Percentiles rank a stretch among this genome's conserved stretches.
phyloP scores from a whole-genome alignment of 2,113 vertebrate species.

The Bujurquina vittata region DNA sequence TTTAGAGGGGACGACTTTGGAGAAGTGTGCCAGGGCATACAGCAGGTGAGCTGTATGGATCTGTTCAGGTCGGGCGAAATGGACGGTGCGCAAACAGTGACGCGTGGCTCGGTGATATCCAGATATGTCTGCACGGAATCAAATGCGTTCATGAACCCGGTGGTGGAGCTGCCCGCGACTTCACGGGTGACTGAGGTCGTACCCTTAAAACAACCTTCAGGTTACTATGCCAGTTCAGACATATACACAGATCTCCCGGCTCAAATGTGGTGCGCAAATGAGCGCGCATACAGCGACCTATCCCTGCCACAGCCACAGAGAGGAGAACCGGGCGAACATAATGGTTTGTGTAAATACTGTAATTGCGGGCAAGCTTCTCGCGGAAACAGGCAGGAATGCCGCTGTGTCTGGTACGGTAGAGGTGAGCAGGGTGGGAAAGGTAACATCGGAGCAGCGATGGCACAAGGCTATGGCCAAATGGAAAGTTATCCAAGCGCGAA shows the following conservation, averaged over 20 bases:
- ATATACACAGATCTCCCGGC: slow-evolving; percentile 24
- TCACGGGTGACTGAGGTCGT: slow-evolving; percentile 37
- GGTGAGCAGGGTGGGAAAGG: slow-evolving; percentile 31
- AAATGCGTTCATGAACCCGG: slow-evolving; percentile 37
- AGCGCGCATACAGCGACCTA: slow-evolving; percentile 39
- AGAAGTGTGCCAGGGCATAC: slow-evolving; percentile 43
- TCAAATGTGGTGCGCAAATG: slow-evolving; percentile 51
- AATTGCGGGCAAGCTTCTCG: slow-evolving; percentile 35
- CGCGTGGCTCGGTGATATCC: slow-evolving; percentile 51
- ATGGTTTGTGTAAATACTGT: slow-evolving; percentile 63
- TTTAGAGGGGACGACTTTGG: slow-evolving; percentile 33
- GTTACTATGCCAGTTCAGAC: slow-evolving; percentile 10
- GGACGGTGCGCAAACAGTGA: slow-evolving; percentile 29
- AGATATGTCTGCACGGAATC: slow-evolving; percentile 57
- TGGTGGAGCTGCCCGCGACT: slow-evolving; percentile 25
- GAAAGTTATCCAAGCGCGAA: slow-evolving; percentile 68
- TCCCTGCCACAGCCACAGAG: slow-evolving; percentile 29
- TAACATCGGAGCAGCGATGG: slow-evolving; percentile 27
- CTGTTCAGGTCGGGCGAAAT: slow-evolving; percentile 53
- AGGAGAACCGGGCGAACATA: neutral
- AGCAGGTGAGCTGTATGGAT: slow-evolving; percentile 71
- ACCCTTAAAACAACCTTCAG: slow-evolving; percentile 20
- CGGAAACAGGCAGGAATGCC: slow-evolving; percentile 51
- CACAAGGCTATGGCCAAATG: slow-evolving; percentile 58
- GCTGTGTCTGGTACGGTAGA: slow-evolving; percentile 52